Conservation (phyloP, 37 sponge, comb jelly and placozoan genomes). For the Amphimedon queenslandica region DNA sequence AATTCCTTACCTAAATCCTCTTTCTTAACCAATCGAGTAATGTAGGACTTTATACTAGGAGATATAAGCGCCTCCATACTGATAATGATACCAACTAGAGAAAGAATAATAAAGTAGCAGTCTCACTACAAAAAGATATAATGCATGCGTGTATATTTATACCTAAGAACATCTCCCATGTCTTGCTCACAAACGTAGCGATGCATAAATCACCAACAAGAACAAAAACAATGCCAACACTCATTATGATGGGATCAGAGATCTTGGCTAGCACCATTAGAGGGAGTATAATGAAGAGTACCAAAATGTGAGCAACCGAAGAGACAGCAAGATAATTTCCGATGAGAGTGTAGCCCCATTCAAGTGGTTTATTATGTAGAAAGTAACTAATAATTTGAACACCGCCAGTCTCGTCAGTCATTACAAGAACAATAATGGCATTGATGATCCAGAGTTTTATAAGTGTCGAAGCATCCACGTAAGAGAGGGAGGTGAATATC, state of each 20-base stretch:
- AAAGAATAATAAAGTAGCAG: background rate
- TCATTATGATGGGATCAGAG: conserved; percentile 43
- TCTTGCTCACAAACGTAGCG: background rate
- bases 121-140: background rate
- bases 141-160: background rate
- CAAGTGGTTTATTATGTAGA: conserved; percentile 28
- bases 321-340: conserved; percentile 5
- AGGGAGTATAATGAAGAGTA: conserved; percentile 32
- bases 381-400: conserved; percentile 12
- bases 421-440: background rate
- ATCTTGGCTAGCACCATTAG: conserved; percentile 28
- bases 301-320: conserved; percentile 8
- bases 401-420: conserved; percentile 14
- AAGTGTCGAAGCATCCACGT: background rate
- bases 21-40: background rate
- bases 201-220: background rate
- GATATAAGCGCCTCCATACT: background rate
- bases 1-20: conserved; percentile 3
- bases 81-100: background rate
- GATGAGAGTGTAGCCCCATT: conserved; percentile 8
- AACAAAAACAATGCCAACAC: conserved; percentile 23
- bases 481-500: conserved; percentile 27
- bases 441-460: conserved; percentile 40
- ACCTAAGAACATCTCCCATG: conserved; percentile 50
- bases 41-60: background rate